Conservation (phyloP, 2,113 vertebrate genomes). For the Sander lucioperca region DNA sequence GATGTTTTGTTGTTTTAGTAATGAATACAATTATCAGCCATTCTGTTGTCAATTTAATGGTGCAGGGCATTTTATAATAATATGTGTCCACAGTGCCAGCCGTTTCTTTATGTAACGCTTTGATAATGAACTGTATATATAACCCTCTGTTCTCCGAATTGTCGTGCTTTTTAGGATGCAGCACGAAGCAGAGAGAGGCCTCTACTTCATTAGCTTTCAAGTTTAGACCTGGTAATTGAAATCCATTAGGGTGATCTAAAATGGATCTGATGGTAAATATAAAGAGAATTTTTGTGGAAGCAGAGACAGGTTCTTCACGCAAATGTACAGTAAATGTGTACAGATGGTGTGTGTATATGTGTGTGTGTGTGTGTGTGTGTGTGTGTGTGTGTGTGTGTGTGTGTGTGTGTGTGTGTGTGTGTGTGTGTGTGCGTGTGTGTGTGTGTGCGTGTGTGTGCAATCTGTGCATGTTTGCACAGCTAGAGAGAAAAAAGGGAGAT, state of each 20-base stretch:
- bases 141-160: constrained; percentile 68
- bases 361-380: constrained; percentile 81
- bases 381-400: constrained; percentile 78
- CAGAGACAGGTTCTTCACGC: constrained; percentile 85
- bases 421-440: background rate
- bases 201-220: constrained; percentile 82
- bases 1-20: constrained; percentile 8
- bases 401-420: constrained; percentile 5
- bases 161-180: constrained; percentile 70
- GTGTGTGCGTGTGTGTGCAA: constrained; percentile 8
- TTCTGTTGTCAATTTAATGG: constrained; percentile 15
- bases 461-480: constrained; percentile 46
- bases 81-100: constrained; percentile 32
- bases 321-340: constrained; percentile 89
- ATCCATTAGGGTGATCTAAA: constrained; percentile 88
- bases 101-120: constrained; percentile 70
- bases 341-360: constrained; percentile 62
- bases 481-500: constrained; percentile 59
- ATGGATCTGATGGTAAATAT: constrained; percentile 91
- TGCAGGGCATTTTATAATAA: constrained; percentile 24
- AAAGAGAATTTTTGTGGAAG: constrained; percentile 86
- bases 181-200: constrained; percentile 57
- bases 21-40: constrained; percentile 35
- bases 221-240: constrained; percentile 91
- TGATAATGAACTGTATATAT: constrained; percentile 74